Evolutionary conservation across 2,797 vertebrate species (phyloP).

Genomic region (Hemitrygon akajei): DNA sequence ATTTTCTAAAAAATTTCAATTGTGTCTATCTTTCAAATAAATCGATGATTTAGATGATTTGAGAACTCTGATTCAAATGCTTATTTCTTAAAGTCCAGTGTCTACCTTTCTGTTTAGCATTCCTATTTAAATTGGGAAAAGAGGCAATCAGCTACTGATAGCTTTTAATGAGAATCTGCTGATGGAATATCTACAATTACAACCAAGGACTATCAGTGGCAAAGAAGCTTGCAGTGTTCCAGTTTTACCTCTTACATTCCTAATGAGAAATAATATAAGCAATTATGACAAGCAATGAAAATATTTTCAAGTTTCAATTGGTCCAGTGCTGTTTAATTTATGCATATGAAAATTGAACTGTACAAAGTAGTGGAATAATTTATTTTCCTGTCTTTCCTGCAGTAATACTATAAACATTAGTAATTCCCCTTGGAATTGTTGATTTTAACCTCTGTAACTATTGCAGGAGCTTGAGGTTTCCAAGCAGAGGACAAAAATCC

Average conservation of each 20-base stretch:
- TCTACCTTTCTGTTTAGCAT: neutral
- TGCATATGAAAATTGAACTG: neutral
- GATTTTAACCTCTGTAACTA: too few species aligned
- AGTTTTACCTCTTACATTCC: neutral
- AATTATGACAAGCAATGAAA: neutral
- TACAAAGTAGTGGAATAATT: neutral
- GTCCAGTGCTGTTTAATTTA: neutral
- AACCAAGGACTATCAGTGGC: neutral
- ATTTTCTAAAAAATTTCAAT: slow-evolving; percentile 1
- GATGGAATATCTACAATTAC: slow-evolving; percentile 24
- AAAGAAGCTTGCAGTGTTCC: neutral
- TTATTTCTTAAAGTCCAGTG: neutral
- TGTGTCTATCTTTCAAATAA: neutral
- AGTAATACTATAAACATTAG: neutral
- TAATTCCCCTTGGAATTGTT: too few species aligned
- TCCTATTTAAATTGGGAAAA: neutral
- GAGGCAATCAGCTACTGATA: slow-evolving; percentile 20
- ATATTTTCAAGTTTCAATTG: neutral
- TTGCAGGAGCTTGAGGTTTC: too few species aligned
- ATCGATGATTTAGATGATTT: neutral
- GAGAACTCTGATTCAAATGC: neutral
- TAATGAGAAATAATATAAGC: neutral
- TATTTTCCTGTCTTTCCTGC: neutral
- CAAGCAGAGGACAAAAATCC: too few species aligned
- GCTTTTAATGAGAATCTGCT: slow-evolving; percentile 2